phyloP scores from a whole-genome alignment of 1,140 invertebrate species.

The Aphaenogaster floridana region DNA sequence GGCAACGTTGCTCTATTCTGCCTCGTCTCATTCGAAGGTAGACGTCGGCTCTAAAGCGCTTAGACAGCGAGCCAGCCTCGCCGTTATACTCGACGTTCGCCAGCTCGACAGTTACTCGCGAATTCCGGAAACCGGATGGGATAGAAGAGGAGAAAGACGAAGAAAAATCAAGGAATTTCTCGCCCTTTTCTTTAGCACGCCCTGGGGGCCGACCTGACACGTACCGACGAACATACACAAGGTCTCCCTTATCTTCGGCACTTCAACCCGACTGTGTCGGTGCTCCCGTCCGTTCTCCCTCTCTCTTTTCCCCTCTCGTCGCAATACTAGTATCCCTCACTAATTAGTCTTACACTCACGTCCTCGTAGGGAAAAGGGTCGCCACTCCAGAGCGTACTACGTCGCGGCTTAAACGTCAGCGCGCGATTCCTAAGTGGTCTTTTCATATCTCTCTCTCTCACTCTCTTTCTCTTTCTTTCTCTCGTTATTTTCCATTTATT shows the following conservation, averaged over 20 bases:
- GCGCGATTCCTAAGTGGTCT: slow-evolving; percentile 25
- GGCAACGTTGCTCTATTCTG: background rate
- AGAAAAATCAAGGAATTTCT: slow-evolving; percentile 14
- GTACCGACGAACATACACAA: background rate
- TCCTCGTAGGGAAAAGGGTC: background rate
- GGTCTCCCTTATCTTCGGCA: slow-evolving; percentile 30
- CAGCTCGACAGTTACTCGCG: slow-evolving; percentile 10
- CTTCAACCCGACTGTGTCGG: background rate
- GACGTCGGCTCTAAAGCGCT: slow-evolving; percentile 31
- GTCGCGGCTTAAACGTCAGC: slow-evolving; percentile 51
- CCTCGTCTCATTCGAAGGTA: background rate
- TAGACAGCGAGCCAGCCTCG: slow-evolving; percentile 24
- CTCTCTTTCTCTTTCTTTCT: slow-evolving; percentile 12
- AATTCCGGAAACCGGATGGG: slow-evolving; percentile 1
- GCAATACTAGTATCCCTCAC: background rate
- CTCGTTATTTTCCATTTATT: background rate
- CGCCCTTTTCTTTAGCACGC: background rate
- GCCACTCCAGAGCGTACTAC: slow-evolving; percentile 15
- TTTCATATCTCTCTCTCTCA: background rate
- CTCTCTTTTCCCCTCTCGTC: background rate
- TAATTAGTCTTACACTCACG: slow-evolving; percentile 62
- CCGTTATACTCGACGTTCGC: slow-evolving; percentile 8
- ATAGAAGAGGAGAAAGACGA: background rate
- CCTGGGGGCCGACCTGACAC: background rate
- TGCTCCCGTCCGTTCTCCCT: background rate